phyloP scores from a whole-genome alignment of 2,113 vertebrate genomes.

The Pluvialis apricaria region DNA sequence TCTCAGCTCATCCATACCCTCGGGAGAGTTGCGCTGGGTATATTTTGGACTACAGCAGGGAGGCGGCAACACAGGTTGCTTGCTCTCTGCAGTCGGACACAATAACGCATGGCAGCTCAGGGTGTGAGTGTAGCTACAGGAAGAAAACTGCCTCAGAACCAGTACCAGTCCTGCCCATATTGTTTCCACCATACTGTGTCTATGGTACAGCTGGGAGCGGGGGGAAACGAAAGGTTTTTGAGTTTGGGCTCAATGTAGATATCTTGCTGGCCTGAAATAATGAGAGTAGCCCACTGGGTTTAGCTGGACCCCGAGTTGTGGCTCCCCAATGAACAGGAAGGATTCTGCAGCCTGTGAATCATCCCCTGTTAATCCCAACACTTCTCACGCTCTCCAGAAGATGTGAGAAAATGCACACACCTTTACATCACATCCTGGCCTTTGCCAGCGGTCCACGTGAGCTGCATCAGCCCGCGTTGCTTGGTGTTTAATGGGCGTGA shows the following conservation, averaged over 20 bases:
- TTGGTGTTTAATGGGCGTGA: not conserved
- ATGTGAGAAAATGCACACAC: not conserved
- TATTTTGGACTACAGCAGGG: not conserved
- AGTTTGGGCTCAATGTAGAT: not conserved
- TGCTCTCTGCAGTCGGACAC: not conserved
- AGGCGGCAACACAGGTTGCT: not conserved
- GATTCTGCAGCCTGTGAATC: not conserved
- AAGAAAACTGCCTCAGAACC: not conserved
- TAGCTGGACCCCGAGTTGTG: fast-evolving
- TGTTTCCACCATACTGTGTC: not conserved
- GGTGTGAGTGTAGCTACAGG: not conserved
- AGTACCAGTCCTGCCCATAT: not conserved
- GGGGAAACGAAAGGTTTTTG: not conserved
- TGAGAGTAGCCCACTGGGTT: not conserved
- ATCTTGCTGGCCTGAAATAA: not conserved
- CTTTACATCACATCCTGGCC: fast-evolving
- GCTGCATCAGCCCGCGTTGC: fast-evolving
- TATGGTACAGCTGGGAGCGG: not conserved
- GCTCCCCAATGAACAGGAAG: not conserved
- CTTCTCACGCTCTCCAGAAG: not conserved
- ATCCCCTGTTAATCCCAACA: not conserved
- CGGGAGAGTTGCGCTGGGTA: not conserved
- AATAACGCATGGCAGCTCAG: not conserved
- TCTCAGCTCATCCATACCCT: not conserved
- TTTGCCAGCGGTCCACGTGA: fast-evolving